Conservation (phyloP, 2,113 vertebrate genomes). For the Semnopithecus entellus region DNA sequence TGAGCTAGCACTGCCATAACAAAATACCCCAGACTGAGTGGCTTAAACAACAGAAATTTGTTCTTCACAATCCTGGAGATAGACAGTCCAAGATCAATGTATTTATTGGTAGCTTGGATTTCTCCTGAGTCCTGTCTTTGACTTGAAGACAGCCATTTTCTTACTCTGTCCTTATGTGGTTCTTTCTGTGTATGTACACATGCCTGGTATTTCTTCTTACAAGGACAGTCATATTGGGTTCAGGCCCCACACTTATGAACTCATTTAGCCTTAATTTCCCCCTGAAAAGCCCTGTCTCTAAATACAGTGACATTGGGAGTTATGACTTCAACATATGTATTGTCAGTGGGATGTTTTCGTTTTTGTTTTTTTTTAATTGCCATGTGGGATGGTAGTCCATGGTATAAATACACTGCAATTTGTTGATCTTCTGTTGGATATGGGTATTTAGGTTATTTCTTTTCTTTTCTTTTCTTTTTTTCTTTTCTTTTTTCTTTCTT, state of each 20-base stretch:
- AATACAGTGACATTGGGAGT: background rate
- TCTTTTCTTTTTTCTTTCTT: too few species aligned
- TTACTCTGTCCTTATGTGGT: background rate
- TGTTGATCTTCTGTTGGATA: background rate
- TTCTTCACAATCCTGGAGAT: background rate
- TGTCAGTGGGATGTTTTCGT: background rate
- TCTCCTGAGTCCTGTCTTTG: background rate
- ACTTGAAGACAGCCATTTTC: background rate
- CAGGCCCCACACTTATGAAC: background rate
- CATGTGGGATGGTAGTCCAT: background rate
- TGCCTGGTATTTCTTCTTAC: background rate
- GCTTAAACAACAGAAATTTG: background rate
- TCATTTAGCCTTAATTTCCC: background rate
- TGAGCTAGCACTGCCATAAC: background rate
- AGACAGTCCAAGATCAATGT: background rate
- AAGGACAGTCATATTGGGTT: background rate
- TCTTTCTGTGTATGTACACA: background rate
- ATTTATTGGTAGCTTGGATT: background rate
- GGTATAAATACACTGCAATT: background rate
- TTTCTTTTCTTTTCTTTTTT: too few species aligned
- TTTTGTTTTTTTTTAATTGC: background rate
- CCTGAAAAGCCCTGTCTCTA: background rate
- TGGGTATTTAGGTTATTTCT: background rate
- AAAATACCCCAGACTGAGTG: background rate
- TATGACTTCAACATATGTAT: background rate